A percentile compares a stretch with the other conserved stretches of the same genome.
phyloP scores from a whole-genome alignment of 2,888 invertebrate species.

The Barypeithes pellucidus region DNA sequence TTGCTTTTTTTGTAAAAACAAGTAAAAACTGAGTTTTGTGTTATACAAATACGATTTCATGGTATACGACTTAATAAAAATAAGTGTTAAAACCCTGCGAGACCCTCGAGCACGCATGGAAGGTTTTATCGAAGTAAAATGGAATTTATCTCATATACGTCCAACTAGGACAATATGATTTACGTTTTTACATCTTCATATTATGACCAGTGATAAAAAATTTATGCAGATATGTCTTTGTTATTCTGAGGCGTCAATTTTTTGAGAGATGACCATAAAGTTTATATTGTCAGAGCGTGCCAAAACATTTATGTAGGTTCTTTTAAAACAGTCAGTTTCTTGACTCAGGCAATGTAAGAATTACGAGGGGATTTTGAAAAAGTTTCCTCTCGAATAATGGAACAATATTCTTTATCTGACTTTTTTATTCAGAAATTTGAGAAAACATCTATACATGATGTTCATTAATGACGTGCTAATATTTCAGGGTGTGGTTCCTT shows the following conservation, averaged over 20 bases:
- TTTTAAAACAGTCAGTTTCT: slow-evolving; percentile 17
- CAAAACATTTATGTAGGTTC: slow-evolving; percentile 24
- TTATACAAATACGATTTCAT: slow-evolving; percentile 58
- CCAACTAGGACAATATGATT: slow-evolving; percentile 45
- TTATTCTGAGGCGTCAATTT: slow-evolving; percentile 37
- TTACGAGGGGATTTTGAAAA: too few species aligned
- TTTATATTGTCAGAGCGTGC: slow-evolving; percentile 40
- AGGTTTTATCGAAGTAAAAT: slow-evolving; percentile 41
- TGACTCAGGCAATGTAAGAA: too few species aligned
- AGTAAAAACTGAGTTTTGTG: slow-evolving; percentile 46
- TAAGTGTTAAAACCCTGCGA: slow-evolving; percentile 46
- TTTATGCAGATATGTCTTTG: slow-evolving; percentile 45
- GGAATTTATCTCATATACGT: slow-evolving; percentile 41
- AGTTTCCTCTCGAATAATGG: too few species aligned
- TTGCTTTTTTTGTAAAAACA: slow-evolving; percentile 44
- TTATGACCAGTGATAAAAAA: slow-evolving; percentile 33
- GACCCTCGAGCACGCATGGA: slow-evolving; percentile 46
- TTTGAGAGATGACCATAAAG: slow-evolving; percentile 35
- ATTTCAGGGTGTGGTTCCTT: too few species aligned
- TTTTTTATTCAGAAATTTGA: too few species aligned
- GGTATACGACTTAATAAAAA: slow-evolving; percentile 56
- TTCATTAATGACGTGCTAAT: too few species aligned
- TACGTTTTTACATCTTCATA: slow-evolving; percentile 40
- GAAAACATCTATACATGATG: too few species aligned
- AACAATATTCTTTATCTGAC: too few species aligned